phyloP scores from a whole-genome alignment of 2,113 vertebrate species.

The Balaenoptera acutorostrata region DNA sequence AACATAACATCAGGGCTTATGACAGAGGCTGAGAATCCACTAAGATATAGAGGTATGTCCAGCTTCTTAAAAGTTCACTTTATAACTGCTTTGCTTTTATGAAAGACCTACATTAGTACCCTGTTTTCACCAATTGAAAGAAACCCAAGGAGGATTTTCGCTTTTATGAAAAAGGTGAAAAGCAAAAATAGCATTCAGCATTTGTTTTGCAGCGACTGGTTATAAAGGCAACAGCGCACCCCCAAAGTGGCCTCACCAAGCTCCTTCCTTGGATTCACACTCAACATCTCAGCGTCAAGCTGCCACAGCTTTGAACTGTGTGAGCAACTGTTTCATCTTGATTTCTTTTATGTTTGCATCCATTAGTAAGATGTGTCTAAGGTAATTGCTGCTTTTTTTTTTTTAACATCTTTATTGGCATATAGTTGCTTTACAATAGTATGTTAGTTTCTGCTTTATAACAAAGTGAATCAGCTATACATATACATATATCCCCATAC shows the following conservation, averaged over 20 bases:
- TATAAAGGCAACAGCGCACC: not conserved
- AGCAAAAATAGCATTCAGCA: not conserved
- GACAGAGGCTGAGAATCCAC: not conserved
- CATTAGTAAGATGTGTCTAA: not conserved
- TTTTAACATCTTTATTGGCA: no score
- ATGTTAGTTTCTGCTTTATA: no score
- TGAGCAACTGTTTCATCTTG: not conserved
- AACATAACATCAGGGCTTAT: not conserved
- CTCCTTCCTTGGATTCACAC: not conserved
- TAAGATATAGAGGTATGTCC: not conserved
- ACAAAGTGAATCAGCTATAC: no score
- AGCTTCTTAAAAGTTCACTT: not conserved
- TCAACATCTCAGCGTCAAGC: not conserved
- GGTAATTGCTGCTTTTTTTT: not conserved
- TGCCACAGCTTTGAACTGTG: not conserved
- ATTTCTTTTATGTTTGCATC: not conserved
- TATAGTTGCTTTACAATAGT: no score
- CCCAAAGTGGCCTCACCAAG: not conserved
- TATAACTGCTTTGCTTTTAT: not conserved
- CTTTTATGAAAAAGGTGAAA: not conserved
- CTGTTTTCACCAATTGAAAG: not conserved
- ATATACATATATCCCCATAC: no score
- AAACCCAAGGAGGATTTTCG: not conserved
- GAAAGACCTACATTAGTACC: not conserved
- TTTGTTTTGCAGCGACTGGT: not conserved